Base-by-base conservation (phyloP, 2,113 vertebrate genomes). In the Ceyx melanurus region DNA sequence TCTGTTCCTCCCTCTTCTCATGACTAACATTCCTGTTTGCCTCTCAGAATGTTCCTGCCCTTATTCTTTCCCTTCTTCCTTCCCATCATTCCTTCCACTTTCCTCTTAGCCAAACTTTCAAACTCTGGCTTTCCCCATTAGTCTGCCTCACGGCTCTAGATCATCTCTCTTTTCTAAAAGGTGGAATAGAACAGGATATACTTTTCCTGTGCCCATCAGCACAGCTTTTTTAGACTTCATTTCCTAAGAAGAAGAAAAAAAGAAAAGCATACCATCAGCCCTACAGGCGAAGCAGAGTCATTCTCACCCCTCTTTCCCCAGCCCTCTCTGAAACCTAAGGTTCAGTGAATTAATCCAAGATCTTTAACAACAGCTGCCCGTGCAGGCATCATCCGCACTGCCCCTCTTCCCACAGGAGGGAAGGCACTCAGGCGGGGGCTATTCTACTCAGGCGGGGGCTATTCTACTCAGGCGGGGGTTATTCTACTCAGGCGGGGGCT, bases 331-430 rank as follows among this genome's bases (percentile, higher is more conserved):
- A 33, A 23, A 40, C 45, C 10, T 11, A 3, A 11, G 15, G 17
- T 14, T n/a, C 37, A 8, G 46, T 0, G 65, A 35, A 18, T 46
- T 42, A 46, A 18, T 14, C 26, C 18, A 13, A 22, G 6, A 18
- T 10, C n/a, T 22, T 3, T 13, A 20, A 2, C 1, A 1, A 5
- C 0, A 6, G 1, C 40, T 57, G 28, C 11, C n/a, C 0, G 12
- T 0, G 37, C 23, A 9, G 33, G 8, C n/a, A 26, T 1, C 10
- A 1, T 2, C 46, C 9, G 26, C 9, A 3, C 13, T 9, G 7
- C 18, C 37, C 20, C 25, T 6, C 6, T 35, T 6, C 68, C 77
- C 5, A 11, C 14, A 14, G 28, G 8, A 25, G 17, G 29, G 25
- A 4, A 11, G 43, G 40, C 37, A 3, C 45, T 33, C 4, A 0